Evolutionary conservation across 1,140 invertebrate species (phyloP).

Genomic region (Drosophila lowei): DNA sequence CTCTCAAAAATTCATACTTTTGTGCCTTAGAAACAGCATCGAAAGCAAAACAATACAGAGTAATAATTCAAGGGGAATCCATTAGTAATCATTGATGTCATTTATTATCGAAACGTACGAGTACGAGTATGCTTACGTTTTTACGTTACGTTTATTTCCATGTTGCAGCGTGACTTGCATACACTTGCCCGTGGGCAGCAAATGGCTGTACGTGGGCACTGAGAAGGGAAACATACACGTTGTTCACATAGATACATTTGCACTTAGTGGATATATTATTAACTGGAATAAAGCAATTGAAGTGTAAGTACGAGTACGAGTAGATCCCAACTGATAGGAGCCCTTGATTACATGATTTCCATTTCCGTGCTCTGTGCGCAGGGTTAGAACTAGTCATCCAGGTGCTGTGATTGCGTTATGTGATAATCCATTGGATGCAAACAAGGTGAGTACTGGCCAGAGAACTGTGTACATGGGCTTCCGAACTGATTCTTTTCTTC

Average conservation of each 20-base stretch:
- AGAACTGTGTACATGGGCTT: background rate
- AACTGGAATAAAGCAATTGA: constrained; percentile 99
- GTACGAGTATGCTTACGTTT: too few species aligned
- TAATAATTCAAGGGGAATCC: too few species aligned
- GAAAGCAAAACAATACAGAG: too few species aligned
- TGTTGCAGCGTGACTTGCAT: constrained; percentile 94
- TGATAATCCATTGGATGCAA: constrained; percentile 97
- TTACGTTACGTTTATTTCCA: constrained; percentile 1
- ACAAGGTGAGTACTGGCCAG: constrained; percentile 88
- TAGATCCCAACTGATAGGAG: too few species aligned
- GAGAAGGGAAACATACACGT: constrained; percentile 99
- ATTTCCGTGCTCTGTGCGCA: constrained; percentile 79
- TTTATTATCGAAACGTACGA: too few species aligned
- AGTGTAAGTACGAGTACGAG: constrained; percentile 91
- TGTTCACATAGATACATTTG: constrained; percentile 97
- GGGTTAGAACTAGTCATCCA: constrained; percentile 96
- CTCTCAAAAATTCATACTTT: too few species aligned
- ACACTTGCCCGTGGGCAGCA: constrained; percentile 96
- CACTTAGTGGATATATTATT: constrained; percentile 98
- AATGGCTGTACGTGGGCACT: constrained; percentile 99
- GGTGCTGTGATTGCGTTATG: constrained; percentile 96
- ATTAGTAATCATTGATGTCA: too few species aligned
- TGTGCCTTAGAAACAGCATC: too few species aligned
- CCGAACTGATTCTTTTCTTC: background rate
- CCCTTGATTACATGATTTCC: background rate